Base-by-base conservation (phyloP, 2,797 vertebrate genomes). In the Neosilurus mollespiculum region DNA sequence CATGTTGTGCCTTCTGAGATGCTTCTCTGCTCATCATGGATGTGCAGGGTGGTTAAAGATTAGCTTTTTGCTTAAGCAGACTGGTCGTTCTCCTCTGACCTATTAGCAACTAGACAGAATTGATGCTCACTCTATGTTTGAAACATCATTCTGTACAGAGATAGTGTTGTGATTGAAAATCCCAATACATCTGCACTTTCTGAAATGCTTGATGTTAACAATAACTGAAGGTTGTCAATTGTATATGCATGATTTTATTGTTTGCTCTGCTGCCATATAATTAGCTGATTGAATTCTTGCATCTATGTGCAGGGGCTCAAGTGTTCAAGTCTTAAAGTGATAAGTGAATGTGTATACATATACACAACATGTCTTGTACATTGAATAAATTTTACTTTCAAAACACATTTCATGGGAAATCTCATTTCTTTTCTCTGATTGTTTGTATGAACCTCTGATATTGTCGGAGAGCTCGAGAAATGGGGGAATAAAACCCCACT, bases 391-490 rank as follows among this genome's bases (percentile, higher is more conserved):
- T 76, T n/a, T 30, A 22, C 30, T 59, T 26, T 26, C n/a, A 4
- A 10, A 16, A 26, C 30, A 75, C 24, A 16, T 34, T 81, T 11
- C 24, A 53, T 43, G 7, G n/a, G 54, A 26, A 82, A 37, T 22
- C 30, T 67, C 66, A 20, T 7, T 10, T 26, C 18, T 11, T 70
- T 70, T 80, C 79, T 67, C 43, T 73, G 78, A 69, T 79, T 85
- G 73, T 77, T 85, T 84, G 71, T 64, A 24, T 80, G 43, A 80
- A 65, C 56, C 66, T 24, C n/a, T 70, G 78, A 65, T 81, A 79
- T 81, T 81, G 80, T 84, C 61, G 24, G 61, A 15, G 62, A 84
- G 59, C 9, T 15, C 18, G 11, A 73, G 70, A 84, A 61, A 78
- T n/a, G 78, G 26, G 30, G 30, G 81, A 67, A 56, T 54, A 59